These are phyloP conservation scores for Cheilosia soror DNA, from an alignment of 2,888 invertebrate species.

Conservation along the genomic window DNA sequence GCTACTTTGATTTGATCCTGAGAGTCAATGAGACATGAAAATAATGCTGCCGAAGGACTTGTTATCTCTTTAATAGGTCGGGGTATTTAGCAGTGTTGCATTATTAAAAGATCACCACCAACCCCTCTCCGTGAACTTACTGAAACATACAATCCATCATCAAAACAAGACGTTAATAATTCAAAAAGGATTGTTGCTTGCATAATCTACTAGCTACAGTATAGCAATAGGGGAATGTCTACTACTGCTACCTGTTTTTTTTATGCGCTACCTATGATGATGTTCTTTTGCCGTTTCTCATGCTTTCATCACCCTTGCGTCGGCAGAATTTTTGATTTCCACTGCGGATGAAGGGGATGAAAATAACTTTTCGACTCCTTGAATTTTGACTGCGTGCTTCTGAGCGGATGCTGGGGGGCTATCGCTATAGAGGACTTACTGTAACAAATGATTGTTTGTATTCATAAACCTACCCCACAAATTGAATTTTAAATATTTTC, in stretches of 20 bases:
- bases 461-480: slow-evolving; percentile 65
- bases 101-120: slow-evolving; percentile 78
- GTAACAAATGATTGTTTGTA: slow-evolving; percentile 70
- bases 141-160: slow-evolving; percentile 69
- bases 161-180: slow-evolving; percentile 74
- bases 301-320: slow-evolving; percentile 34
- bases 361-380: slow-evolving; percentile 20
- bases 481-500: slow-evolving; percentile 62
- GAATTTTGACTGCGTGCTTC: slow-evolving; percentile 2
- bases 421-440: slow-evolving; percentile 17
- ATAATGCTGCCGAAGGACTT: slow-evolving; percentile 56
- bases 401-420: slow-evolving; percentile 2
- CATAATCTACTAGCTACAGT: slow-evolving; percentile 68
- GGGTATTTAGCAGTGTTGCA: slow-evolving; percentile 80
- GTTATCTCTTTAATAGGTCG: slow-evolving; percentile 68
- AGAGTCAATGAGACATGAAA: slow-evolving; percentile 64
- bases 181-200: slow-evolving; percentile 75
- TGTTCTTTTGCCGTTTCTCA: slow-evolving; percentile 59
- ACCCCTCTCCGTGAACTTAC: slow-evolving; percentile 47
- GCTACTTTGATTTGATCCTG: slow-evolving; percentile 64
- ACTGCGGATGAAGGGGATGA: slow-evolving; percentile 27
- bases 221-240: slow-evolving; percentile 63
- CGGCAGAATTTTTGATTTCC: slow-evolving; percentile 59
- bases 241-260: slow-evolving; percentile 53
- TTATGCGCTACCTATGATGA: slow-evolving; percentile 44